Percentiles rank a stretch among this genome's conserved stretches.
Conservation (phyloP, 2,113 vertebrate genomes). For the Sinocyclocheilus maitianheensis region DNA sequence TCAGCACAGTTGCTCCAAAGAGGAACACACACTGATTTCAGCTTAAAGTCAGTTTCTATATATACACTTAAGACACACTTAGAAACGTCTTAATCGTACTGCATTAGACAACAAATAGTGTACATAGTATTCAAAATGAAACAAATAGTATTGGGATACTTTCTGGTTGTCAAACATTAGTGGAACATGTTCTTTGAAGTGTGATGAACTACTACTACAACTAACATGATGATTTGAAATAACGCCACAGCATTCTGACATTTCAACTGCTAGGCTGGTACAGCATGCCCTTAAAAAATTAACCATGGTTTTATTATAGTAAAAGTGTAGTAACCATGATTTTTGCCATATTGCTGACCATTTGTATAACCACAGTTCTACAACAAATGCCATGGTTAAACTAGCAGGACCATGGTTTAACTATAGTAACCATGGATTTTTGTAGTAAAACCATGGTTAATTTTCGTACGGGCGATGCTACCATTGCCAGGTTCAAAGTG, state of each 20-base stretch:
- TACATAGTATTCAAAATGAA: neutral
- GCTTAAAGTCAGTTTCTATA: neutral
- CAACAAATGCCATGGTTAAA: too few relatives aligned
- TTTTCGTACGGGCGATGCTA: neutral
- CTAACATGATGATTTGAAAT: too few relatives aligned
- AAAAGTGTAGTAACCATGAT: too few relatives aligned
- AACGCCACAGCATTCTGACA: too few relatives aligned
- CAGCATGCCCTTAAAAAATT: too few relatives aligned
- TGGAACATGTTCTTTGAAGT: neutral
- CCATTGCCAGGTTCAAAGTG: neutral
- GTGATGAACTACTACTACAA: too few relatives aligned
- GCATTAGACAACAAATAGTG: neutral
- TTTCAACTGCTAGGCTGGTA: neutral
- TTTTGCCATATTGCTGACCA: too few relatives aligned
- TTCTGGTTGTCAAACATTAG: neutral
- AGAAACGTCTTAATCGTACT: neutral
- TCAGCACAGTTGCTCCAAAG: constrained; percentile 23
- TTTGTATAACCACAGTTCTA: too few relatives aligned
- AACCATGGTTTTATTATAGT: too few relatives aligned
- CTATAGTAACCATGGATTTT: too few relatives aligned
- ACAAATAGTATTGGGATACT: neutral
- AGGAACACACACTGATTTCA: constrained; percentile 16
- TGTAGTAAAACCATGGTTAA: too few relatives aligned
- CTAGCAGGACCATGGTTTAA: too few relatives aligned
- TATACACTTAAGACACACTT: neutral